Evolutionary conservation across 2,797 vertebrate genomes (phyloP), one percentile per base, ranked within the genome.

Genomic region (Bufotes viridis): DNA sequence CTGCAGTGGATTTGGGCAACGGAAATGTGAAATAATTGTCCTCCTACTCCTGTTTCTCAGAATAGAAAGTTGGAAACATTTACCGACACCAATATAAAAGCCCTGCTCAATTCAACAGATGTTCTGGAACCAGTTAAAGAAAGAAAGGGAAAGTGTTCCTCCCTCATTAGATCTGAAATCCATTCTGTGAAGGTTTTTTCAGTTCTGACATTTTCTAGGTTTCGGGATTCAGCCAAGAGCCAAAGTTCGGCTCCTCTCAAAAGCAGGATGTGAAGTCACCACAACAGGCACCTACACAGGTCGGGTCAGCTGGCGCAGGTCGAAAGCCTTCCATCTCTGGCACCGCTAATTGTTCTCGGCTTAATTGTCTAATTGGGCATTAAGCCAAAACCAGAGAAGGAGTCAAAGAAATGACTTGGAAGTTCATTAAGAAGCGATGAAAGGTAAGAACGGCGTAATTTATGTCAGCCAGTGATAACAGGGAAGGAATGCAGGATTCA

Each of bases 21-120:
- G 14, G 22, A 69, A 34, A 82, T 22, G 49, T 69, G n/a, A 18
- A 2, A 1, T n/a, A 10, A 51, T 18, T 69, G n/a, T 69, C 22
- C 80, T 51, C 84, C 84, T 76, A 53, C 72, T 61, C 49, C 74
- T 22, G 24, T 82, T 89, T 89, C 84, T 82, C 63, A 82, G 80
- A 51, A 82, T 26, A 17, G 18, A 55, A 42, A 49, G 60, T 79
- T 70, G 79, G 72, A 86, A 84, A 72, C 75, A 84, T 86, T 89
- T 83, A 83, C 72, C 42, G 78, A 34, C 53, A 72, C 84, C 22
- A 72, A 86, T 83, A 87, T 60, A 83, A 87, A 55, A 79, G 55
- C 20, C 34, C 24, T 72, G 74, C 61, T 79, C 74, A 79, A 72
- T 81, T 83, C 26, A 72, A 58, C 88, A 89, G 88, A 89, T 89